Evolutionary conservation across 2,113 vertebrate genomes (phyloP).

Genomic region (Crotalus helleri): DNA sequence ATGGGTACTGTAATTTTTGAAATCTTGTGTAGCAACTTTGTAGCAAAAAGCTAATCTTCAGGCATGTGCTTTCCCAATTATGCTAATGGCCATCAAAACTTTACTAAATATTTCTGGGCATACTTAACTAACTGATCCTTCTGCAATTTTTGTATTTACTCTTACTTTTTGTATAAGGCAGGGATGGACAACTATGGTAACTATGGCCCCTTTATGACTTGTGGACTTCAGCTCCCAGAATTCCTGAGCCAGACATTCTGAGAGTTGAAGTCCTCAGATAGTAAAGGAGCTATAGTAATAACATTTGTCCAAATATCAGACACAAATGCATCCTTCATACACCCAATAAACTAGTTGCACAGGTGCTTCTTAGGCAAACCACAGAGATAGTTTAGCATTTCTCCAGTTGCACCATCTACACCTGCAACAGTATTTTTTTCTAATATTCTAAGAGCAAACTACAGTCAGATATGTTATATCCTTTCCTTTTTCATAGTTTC

Average conservation of each 20-base stretch:
- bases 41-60: neutral
- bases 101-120: neutral
- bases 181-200: neutral
- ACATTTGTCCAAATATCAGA: neutral
- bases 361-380: neutral
- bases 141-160: neutral
- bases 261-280: neutral
- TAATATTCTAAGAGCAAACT: neutral
- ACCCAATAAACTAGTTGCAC: neutral
- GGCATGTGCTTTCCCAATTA: neutral
- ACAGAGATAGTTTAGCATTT: neutral
- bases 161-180: neutral
- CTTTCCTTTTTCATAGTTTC: neutral
- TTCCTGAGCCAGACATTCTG: neutral
- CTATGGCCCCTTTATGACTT: neutral
- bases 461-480: neutral
- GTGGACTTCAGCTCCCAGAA: neutral
- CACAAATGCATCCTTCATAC: neutral
- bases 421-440: neutral
- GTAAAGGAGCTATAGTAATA: neutral
- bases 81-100: neutral
- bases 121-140: neutral
- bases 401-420: neutral
- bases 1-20: neutral
- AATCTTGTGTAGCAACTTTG: neutral